Conservation (phyloP, 2,113 vertebrate genomes). For the Perccottus glenii region DNA sequence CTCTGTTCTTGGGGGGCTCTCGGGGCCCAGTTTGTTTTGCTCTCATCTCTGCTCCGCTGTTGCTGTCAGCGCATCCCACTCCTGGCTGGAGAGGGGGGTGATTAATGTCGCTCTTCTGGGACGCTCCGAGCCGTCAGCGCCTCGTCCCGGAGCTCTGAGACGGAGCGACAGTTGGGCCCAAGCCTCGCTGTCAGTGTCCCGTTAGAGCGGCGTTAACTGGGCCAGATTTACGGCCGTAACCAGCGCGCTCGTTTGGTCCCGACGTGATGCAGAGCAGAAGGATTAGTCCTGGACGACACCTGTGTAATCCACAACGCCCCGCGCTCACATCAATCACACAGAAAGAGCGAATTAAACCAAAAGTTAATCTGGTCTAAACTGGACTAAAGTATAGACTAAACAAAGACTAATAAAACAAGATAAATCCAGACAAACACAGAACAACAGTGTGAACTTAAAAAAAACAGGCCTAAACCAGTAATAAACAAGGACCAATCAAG, state of each 20-base stretch:
- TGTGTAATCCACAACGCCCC: conserved; percentile 26
- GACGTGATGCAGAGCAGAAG: conserved; percentile 12
- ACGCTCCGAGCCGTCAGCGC: conserved; percentile 44
- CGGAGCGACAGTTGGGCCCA: conserved; percentile 84
- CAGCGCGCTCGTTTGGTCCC: conserved; percentile 31
- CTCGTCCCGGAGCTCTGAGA: conserved; percentile 82
- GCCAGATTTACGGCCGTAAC: conserved; percentile 85
- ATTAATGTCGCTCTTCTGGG: neutral
- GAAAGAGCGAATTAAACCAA: neutral
- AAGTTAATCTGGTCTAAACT: too few species aligned
- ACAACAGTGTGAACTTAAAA: too few species aligned
- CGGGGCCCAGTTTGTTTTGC: conserved; percentile 62
- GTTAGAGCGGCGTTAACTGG: conserved; percentile 82
- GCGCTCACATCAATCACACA: conserved; percentile 12
- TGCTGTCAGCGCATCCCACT: conserved; percentile 80
- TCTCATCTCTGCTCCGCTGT: conserved; percentile 69
- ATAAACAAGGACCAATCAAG: too few species aligned
- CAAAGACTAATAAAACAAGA: too few species aligned
- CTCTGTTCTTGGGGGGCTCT: neutral
- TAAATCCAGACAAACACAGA: too few species aligned
- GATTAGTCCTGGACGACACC: conserved; percentile 35
- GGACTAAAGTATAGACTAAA: too few species aligned
- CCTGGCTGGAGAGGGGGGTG: conserved; percentile 7
- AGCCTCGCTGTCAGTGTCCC: conserved; percentile 82
- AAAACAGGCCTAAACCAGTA: too few species aligned